Conservation (phyloP, 2,888 invertebrate species). For the Frankliniella intonsa region DNA sequence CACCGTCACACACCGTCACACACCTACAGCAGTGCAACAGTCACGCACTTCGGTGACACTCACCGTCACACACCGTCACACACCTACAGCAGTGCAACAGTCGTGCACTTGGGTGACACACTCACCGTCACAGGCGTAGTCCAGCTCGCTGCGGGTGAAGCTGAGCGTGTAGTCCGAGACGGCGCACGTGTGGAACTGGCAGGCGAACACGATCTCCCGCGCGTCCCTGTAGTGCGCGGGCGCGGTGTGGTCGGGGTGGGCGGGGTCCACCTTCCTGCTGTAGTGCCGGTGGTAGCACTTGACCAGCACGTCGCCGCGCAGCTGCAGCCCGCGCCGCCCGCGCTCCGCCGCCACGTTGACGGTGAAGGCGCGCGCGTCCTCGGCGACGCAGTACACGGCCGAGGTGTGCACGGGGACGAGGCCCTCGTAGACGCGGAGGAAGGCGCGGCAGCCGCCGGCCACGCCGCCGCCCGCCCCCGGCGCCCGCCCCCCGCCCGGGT, state of each 20-base stretch:
- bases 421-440: conserved; percentile 85
- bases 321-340: conserved; percentile 58
- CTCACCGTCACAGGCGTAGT: conserved; percentile 75
- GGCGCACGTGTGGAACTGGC: conserved; percentile 93
- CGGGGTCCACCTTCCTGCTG: neutral
- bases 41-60: no score
- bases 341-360: conserved; percentile 64
- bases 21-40: no score
- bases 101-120: neutral
- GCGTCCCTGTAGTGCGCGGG: neutral
- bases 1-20: no score
- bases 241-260: no score
- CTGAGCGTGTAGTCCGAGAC: conserved; percentile 78
- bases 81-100: no score
- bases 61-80: no score
- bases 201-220: conserved; percentile 71
- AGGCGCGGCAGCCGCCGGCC: conserved; percentile 62
- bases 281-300: conserved; percentile 74
- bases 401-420: conserved; percentile 85
- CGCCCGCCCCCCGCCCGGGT: conserved; percentile 38
- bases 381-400: conserved; percentile 66
- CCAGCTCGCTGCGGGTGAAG: conserved; percentile 81
- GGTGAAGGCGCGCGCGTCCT: conserved; percentile 62
- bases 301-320: conserved; percentile 85
- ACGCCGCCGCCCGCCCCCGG: neutral